Evolutionary conservation across 2,888 invertebrate species (phyloP).

Genomic region (Trachelus tabidus): DNA sequence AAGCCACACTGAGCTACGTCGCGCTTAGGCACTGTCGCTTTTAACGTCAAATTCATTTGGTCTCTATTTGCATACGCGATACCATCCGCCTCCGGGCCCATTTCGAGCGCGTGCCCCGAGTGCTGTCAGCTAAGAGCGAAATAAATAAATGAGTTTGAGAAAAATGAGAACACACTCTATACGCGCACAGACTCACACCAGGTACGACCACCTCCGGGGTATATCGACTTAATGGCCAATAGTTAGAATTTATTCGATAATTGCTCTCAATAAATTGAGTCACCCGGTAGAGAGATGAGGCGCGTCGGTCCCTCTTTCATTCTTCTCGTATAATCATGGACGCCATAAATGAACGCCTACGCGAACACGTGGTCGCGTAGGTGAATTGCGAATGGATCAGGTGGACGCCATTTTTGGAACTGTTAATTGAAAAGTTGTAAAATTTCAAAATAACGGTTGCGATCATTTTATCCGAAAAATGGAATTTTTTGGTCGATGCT

Average conservation of each 20-base stretch:
- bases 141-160: background rate
- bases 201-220: background rate
- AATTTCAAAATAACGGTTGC: background rate
- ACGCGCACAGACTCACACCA: background rate
- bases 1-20: background rate
- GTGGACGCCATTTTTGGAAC: background rate
- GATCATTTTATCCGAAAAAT: background rate
- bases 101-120: background rate
- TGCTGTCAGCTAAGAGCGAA: background rate
- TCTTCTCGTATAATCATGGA: background rate
- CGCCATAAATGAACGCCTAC: background rate
- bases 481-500: too few relatives aligned
- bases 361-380: background rate
- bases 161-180: background rate
- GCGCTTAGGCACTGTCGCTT: background rate
- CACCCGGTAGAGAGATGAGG: background rate
- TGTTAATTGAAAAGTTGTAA: background rate
- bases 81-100: background rate
- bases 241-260: background rate
- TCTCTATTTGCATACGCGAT: background rate
- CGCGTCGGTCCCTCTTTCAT: background rate
- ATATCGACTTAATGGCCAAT: background rate
- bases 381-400: background rate
- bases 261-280: background rate
- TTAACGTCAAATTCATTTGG: background rate